phyloP scores from a whole-genome alignment of 2,888 invertebrate species.

The Chrysolina haemoptera region DNA sequence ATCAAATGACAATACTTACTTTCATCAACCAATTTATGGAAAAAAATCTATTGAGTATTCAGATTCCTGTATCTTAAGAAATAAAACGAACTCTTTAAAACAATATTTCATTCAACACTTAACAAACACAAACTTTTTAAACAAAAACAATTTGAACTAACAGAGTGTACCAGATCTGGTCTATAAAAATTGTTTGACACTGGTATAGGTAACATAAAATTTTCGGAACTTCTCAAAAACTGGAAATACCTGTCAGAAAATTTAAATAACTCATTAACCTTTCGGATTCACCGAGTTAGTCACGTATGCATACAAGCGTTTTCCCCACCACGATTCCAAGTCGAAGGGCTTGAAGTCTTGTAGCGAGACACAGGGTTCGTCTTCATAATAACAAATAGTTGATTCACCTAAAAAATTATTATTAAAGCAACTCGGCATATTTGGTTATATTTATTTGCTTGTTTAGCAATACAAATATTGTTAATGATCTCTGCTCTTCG shows the following conservation, averaged over 20 bases:
- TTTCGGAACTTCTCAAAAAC: constrained; percentile 17
- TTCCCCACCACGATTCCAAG: constrained; percentile 93
- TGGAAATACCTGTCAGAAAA: constrained; percentile 61
- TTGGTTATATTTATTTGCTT: too few species aligned
- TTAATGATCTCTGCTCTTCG: background rate
- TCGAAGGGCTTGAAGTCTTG: constrained; percentile 92
- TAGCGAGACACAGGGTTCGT: constrained; percentile 78
- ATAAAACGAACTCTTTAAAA: background rate
- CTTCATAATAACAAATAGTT: constrained; percentile 77
- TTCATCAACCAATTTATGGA: too few species aligned
- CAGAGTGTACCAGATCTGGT: constrained; percentile 4
- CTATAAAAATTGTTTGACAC: constrained; percentile 4
- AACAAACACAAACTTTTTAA: constrained; percentile 10
- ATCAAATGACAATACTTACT: too few species aligned
- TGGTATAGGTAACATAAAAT: constrained; percentile 20
- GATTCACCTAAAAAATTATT: constrained; percentile 64
- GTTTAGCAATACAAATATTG: background rate
- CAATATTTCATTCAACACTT: constrained; percentile 13
- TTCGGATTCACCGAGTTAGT: constrained; percentile 76
- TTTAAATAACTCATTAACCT: constrained; percentile 36
- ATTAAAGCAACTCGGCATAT: background rate
- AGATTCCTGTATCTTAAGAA: background rate
- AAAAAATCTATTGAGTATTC: background rate
- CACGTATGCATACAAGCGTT: constrained; percentile 87
- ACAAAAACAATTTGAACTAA: constrained; percentile 12